Evolutionary conservation across 2,888 invertebrate species (phyloP), one percentile per base, ranked within the genome.

Genomic region (Microctonus brassicae): DNA sequence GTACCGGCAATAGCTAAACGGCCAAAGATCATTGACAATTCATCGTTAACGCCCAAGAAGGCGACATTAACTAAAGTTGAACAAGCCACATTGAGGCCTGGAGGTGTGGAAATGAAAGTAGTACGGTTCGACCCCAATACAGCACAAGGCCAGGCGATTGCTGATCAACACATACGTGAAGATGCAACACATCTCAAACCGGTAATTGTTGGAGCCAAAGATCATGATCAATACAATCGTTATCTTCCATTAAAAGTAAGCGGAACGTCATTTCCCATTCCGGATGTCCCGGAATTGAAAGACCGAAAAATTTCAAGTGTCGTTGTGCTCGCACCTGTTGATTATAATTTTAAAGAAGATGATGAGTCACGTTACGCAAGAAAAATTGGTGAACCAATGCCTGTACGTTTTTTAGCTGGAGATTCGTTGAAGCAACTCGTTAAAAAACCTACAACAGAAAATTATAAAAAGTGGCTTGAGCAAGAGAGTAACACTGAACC

Each of bases 221-320:
- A 92, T 79, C 84, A 84, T 64, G 91, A 92, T 47, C 93, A 92
- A 81, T 95, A 95, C 84, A 95, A 95, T 85, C 91, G 95, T 81
- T 96, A 95, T 85, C 89, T 96, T 69, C 95, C 95, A 13, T 88
- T 96, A 61, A 95, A 95, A 90, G 94, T 95, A 33, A 94, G 93
- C 80, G 95, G 95, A 0, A 92, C 94, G 33, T 93, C 95, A 79
- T 96, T 96, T 83, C 95, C 96, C 3, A 90, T 95, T 65, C 95
- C 95, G 3, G 94, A 95, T 82, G 92, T 92, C 26, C 91, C 92
- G n/a, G 92, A 93, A 82, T 86, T 96, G 26, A 91, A 90, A 80
- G 94, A 94, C 61, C 93, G 93, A 82, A 92, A 91, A 83, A 92
- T 96, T n/a, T 92, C 94, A 10, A 95, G 95, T 82, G 95, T 96